phyloP scores from a whole-genome alignment of 2,113 vertebrate genomes.

The Ploceus nigricollis region DNA sequence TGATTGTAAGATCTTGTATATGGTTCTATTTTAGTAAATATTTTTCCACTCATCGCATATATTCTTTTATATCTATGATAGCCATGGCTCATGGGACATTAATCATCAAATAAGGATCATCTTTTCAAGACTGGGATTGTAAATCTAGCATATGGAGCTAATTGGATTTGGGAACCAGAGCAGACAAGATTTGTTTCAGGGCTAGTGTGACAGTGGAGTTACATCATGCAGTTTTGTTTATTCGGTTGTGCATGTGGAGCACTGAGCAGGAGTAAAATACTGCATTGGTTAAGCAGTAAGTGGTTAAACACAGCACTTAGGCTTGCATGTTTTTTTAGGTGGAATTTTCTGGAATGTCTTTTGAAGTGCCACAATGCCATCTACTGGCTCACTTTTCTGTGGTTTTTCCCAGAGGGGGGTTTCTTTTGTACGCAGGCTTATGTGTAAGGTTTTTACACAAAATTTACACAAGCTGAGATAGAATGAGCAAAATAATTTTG shows the following conservation, averaged over 20 bases:
- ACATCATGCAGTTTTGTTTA: constrained; percentile 48
- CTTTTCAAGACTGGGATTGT: not conserved
- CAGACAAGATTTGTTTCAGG: not conserved
- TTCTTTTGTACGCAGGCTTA: not conserved
- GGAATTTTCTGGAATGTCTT: constrained; percentile 25
- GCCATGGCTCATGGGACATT: not conserved
- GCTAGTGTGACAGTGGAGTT: not conserved
- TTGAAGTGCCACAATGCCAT: constrained; percentile 71
- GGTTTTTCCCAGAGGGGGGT: not conserved
- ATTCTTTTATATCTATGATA: not conserved
- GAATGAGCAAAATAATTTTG: not conserved
- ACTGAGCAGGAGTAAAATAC: constrained; percentile 55
- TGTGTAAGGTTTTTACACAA: not conserved
- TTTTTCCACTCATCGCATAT: not conserved
- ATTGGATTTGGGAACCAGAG: not conserved
- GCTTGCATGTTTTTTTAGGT: constrained; percentile 26
- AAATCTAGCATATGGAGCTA: not conserved
- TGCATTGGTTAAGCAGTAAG: constrained; percentile 65
- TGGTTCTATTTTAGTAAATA: not conserved
- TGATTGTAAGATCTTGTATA: not conserved
- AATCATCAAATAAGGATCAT: not conserved
- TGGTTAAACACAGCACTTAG: constrained; percentile 45
- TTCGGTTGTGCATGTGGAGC: constrained; percentile 55
- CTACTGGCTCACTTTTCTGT: constrained; percentile 57
- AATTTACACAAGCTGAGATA: not conserved